These are phyloP conservation scores for Grammomys surdaster DNA, from an alignment of 2,113 vertebrate genomes.

Conservation along the genomic window DNA sequence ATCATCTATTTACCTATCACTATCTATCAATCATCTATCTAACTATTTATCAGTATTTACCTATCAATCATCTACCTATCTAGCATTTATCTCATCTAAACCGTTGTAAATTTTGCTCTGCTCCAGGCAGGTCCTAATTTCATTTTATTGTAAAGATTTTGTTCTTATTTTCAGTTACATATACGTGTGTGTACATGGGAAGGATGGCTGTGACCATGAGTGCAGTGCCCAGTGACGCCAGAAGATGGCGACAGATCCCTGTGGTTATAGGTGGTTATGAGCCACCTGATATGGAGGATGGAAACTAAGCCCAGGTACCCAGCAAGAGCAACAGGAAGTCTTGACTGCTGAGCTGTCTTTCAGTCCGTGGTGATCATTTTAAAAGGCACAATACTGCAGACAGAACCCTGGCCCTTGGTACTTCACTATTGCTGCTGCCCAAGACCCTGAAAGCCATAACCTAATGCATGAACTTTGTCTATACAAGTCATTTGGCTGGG, in stretches of 20 bases:
- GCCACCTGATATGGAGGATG: no score
- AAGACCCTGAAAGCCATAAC: accelerated
- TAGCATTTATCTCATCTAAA: background rate
- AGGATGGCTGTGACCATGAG: background rate
- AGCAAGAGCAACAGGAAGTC: background rate
- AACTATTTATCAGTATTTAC: background rate
- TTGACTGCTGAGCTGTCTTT: background rate
- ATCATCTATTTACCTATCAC: background rate
- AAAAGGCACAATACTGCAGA: background rate
- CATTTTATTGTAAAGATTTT: background rate
- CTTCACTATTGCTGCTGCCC: background rate
- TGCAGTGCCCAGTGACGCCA: background rate
- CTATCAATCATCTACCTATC: background rate
- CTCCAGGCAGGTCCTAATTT: background rate
- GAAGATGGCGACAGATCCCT: background rate
- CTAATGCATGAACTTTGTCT: background rate
- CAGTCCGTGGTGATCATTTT: background rate
- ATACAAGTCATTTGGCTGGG: background rate
- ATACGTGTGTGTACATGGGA: background rate
- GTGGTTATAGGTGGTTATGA: background rate
- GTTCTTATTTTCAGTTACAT: background rate
- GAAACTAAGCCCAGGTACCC: background rate
- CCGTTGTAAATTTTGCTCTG: background rate
- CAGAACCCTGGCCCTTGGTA: background rate
- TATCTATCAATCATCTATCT: background rate